Evolutionary conservation across 1,140 invertebrate species (phyloP), one percentile per base, ranked within the genome.

Genomic region (Drosophila tropicalis): DNA sequence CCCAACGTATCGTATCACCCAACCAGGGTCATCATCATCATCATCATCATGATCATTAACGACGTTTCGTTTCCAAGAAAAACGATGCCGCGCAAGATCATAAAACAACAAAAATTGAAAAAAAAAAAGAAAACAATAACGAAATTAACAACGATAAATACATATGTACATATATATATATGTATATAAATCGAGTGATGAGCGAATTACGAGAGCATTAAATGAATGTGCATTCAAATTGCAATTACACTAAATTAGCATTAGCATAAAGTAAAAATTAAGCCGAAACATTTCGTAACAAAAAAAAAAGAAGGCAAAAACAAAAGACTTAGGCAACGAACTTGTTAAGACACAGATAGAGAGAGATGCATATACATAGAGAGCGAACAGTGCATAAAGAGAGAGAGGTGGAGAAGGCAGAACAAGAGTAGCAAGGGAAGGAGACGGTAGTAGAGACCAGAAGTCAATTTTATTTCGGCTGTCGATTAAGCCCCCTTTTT

Each of bases 311-410:
- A 65, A 40, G n/a, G 47, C 29, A 29, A 68, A 83, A 89, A 89
- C 84, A 81, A 89, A 89, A 89, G 84, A 89, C 84, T 89, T 89
- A 89, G 80, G 84, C 80, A 72, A 84, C 81, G 80, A 89, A 87
- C 84, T 56, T 58, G 67, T 22, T 51, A 22, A 47, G 5, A 25
- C 2, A 58, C 2, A 58, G 47, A 62, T 54, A 60, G 25, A 51
- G 36, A 25, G 19, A 36, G 56, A 61, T 1, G 3, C 3, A 3
- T 25, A 25, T 3, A 25, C 3, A 3, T 1, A 25, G 22, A 25
- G 22, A 25, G 22, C 22, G 3, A 25, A 3, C 22, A 25, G 22
- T 25, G 47, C 57, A 6, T 29, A 62, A 29, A 22, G 41, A 19
- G 7, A 19, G 41, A 19, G 19, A 47, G 22, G n/a, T n/a, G n/a